Conservation (phyloP, 2,797 vertebrate genomes). For the Tapirus indicus region DNA sequence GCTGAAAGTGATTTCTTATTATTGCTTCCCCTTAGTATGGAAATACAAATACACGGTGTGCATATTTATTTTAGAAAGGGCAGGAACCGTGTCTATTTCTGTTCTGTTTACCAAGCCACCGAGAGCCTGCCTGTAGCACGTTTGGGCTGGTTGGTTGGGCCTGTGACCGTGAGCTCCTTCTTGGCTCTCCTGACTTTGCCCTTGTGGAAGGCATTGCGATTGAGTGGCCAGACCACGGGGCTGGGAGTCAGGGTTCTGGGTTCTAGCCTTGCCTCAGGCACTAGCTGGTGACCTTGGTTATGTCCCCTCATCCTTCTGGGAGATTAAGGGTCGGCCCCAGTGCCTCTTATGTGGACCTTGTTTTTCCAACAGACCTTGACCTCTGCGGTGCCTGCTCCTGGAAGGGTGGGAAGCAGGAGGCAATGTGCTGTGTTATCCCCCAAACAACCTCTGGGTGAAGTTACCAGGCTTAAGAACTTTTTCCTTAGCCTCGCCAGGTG, state of each 20-base stretch:
- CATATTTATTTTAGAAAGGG: conserved; percentile 62
- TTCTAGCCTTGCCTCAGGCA: background rate
- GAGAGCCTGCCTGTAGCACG: background rate
- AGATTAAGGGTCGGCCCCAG: background rate
- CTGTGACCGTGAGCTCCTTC: background rate
- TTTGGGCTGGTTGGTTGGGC: background rate
- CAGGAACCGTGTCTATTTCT: conserved; percentile 15
- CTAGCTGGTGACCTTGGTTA: background rate
- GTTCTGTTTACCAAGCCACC: conserved; percentile 25
- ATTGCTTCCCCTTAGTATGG: background rate
- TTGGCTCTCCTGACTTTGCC: background rate
- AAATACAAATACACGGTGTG: background rate
- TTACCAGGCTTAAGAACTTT: background rate
- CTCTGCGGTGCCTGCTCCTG: background rate
- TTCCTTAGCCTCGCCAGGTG: background rate
- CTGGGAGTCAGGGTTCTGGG: background rate
- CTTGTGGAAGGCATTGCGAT: background rate
- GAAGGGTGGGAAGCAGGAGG: background rate
- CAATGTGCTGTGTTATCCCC: background rate
- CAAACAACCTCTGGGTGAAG: background rate
- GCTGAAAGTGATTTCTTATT: conserved; percentile 49
- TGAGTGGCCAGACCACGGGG: background rate
- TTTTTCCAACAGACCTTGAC: background rate
- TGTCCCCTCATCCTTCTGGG: background rate
- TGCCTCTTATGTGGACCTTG: background rate